These are phyloP conservation scores for Araneus ventricosus DNA, from an alignment of 1,140 invertebrate species.

Conservation along the genomic window DNA sequence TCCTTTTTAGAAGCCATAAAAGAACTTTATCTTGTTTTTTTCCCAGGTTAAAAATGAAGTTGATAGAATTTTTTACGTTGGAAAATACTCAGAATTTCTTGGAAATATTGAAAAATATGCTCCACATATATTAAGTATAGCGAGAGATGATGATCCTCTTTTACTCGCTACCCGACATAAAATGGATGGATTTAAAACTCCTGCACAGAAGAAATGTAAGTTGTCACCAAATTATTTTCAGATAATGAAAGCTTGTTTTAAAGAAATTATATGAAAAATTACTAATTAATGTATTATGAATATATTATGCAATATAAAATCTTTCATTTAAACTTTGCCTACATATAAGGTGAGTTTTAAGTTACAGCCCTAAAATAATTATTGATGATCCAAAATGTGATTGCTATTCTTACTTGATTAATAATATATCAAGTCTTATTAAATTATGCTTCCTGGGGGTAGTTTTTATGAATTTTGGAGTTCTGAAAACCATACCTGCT, in stretches of 20 bases:
- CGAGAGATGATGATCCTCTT: slow-evolving; percentile 36
- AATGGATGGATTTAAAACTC: neutral
- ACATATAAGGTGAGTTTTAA: too few relatives aligned
- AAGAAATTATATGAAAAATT: too few relatives aligned
- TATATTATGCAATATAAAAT: too few relatives aligned
- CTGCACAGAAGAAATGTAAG: slow-evolving; percentile 39
- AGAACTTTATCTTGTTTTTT: neutral
- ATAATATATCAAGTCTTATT: too few relatives aligned
- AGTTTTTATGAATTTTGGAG: too few relatives aligned
- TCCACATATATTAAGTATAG: neutral
- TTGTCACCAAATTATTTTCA: neutral
- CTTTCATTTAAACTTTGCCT: too few relatives aligned
- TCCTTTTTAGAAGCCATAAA: neutral
- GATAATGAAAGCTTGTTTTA: neutral
- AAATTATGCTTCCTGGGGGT: too few relatives aligned
- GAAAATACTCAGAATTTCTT: slow-evolving; percentile 21
- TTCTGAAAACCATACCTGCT: too few relatives aligned
- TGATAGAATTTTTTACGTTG: slow-evolving; percentile 38
- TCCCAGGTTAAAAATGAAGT: slow-evolving; percentile 54
- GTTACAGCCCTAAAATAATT: too few relatives aligned
- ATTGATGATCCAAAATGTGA: too few relatives aligned
- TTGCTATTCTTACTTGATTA: too few relatives aligned
- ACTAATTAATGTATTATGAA: too few relatives aligned
- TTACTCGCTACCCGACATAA: neutral
- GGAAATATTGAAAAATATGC: slow-evolving; percentile 46